Evolutionary conservation across 2,888 invertebrate genomes (phyloP), one percentile per base, ranked within the genome.

Genomic region (Tethea ocularis): DNA sequence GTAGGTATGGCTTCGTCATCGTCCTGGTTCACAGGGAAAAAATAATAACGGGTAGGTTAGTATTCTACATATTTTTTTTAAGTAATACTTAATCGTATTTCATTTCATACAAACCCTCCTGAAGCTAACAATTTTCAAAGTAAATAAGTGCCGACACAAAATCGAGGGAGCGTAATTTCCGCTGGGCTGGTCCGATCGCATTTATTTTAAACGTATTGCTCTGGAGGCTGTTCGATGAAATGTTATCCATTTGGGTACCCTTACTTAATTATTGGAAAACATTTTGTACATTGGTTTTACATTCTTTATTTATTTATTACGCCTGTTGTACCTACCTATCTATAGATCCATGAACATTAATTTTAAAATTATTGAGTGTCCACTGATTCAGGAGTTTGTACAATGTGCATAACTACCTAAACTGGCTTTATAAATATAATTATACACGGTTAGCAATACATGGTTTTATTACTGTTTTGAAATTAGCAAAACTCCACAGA

Each of bases 131-230:
- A 33, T 54, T 54, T 54, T 61, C 52, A 53, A 62, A 54, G 63
- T 29, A 67, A 65, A 64, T 61, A 64, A 60, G 59, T 65, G 62
- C 54, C 59, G 67, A 64, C 62, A 67, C 64, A 64, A 69, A 73
- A 71, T 71, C 69, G 68, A 63, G 62, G 70, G 64, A 73, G 71
- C 67, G 68, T 71, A 71, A 77, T 78, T 75, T 78, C 77, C 78
- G 69, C 51, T 62, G 64, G 68, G 71, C 57, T 63, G 61, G 56
- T 60, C 56, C 60, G 69, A 70, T 72, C 64, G 66, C 67, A 66
- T 70, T 72, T 73, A 66, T 70, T 72, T 73, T 65, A 63, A 68
- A 66, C 61, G 68, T 72, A 60, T 66, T 69, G 66, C 64, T 64
- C 65, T 57, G 57, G 69, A 63, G 70, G 62, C 57, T 63, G 46